phyloP scores from a whole-genome alignment of 2,888 invertebrate genomes.

The Coelinius sp. region DNA sequence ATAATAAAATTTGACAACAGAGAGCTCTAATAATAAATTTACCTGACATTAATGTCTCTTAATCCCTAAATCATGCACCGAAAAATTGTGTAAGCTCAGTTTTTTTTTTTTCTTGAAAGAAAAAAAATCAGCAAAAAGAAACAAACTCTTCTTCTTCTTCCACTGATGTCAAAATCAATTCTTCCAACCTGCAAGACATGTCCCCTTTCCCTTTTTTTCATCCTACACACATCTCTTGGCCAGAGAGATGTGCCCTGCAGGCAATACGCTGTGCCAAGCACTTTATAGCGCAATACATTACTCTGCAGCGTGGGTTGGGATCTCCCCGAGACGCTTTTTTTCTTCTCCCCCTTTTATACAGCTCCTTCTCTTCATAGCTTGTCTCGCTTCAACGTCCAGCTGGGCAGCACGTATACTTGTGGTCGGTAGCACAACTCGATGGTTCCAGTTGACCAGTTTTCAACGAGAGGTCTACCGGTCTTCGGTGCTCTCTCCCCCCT shows the following conservation, averaged over 20 bases:
- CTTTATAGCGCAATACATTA: slow-evolving; percentile 62
- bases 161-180: slow-evolving; percentile 25
- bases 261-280: slow-evolving; percentile 50
- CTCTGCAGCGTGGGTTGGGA: slow-evolving; percentile 49
- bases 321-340: not conserved
- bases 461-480: slow-evolving; percentile 44
- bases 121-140: too few species aligned
- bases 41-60: too few species aligned
- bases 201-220: slow-evolving; percentile 59
- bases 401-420: slow-evolving; percentile 56
- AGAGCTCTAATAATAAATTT: too few species aligned
- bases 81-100: too few species aligned
- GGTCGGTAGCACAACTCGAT: slow-evolving; percentile 40
- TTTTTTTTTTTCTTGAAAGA: too few species aligned
- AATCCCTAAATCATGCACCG: too few species aligned
- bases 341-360: not conserved
- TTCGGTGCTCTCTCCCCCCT: slow-evolving; percentile 20
- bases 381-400: slow-evolving; percentile 49
- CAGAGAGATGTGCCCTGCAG: slow-evolving; percentile 24
- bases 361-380: slow-evolving; percentile 43
- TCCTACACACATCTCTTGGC: slow-evolving; percentile 60
- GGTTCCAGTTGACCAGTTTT: slow-evolving; percentile 55
- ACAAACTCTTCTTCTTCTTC: slow-evolving; percentile 21
- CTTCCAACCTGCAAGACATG: slow-evolving; percentile 35
- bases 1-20: too few species aligned